Evolutionary conservation across 2,888 invertebrate species (phyloP).

Genomic region (Nematopogon swammerdamellus): DNA sequence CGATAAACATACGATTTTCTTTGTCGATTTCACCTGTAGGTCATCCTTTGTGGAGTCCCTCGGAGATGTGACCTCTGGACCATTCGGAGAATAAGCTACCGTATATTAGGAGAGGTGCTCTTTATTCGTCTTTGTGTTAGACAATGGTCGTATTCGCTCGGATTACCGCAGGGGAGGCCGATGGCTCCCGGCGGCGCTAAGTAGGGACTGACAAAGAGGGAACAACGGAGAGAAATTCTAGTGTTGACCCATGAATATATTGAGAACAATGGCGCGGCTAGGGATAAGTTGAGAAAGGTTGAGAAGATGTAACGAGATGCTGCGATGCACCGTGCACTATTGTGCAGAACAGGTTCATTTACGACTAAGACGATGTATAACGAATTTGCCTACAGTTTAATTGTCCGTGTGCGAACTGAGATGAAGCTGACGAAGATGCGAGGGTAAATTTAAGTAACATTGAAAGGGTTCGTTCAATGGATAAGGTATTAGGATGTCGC

Average conservation of each 20-base stretch:
- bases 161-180: constrained; percentile 44
- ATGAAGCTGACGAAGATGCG: neutral
- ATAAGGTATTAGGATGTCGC: too few relatives aligned
- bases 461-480: too few relatives aligned
- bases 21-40: neutral
- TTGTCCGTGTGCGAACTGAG: constrained; percentile 29
- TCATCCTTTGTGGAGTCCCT: neutral
- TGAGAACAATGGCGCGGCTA: constrained; percentile 38
- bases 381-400: constrained; percentile 55
- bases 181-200: neutral
- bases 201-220: constrained; percentile 4
- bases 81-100: constrained; percentile 20
- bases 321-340: constrained; percentile 9
- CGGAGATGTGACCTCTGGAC: constrained; percentile 29
- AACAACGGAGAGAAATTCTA: constrained; percentile 46
- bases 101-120: constrained; percentile 9
- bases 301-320: constrained; percentile 28
- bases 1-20: constrained; percentile 4
- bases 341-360: constrained; percentile 42
- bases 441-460: too few relatives aligned
- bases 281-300: constrained; percentile 18
- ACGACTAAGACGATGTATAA: constrained; percentile 56
- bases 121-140: constrained; percentile 24
- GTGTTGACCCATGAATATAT: constrained; percentile 56
- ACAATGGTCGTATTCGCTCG: constrained; percentile 37